phyloP scores from a whole-genome alignment of 2,113 vertebrate species.

The Stigmatopora nigra region DNA sequence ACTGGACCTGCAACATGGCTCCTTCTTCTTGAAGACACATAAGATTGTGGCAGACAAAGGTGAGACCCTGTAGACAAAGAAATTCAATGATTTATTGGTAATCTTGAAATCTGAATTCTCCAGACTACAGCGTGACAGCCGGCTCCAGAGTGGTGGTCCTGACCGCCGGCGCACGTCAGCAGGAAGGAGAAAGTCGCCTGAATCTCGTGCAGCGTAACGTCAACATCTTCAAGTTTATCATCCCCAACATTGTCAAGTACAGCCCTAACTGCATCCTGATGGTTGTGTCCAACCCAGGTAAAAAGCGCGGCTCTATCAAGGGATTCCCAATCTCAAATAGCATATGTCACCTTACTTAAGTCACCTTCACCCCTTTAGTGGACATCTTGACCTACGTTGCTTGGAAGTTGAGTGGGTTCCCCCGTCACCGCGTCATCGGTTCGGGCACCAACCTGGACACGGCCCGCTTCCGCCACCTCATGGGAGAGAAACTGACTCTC shows the following conservation, averaged over 20 bases:
- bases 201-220: constrained; percentile 97
- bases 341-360: no score
- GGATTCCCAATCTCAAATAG: no score
- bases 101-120: constrained; percentile 1
- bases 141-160: constrained; percentile 92
- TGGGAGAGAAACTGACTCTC: constrained; percentile 85
- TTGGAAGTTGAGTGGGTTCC: constrained; percentile 97
- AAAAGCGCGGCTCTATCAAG: constrained; percentile 25
- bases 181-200: constrained; percentile 95
- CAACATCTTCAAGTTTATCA: constrained; percentile 99
- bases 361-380: constrained; percentile 62
- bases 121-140: constrained; percentile 92
- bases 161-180: constrained; percentile 94
- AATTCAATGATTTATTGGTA: not conserved
- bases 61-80: constrained; percentile 35
- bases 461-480: constrained; percentile 90
- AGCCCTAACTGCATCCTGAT: constrained; percentile 92
- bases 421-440: constrained; percentile 88
- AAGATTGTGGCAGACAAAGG: constrained; percentile 97
- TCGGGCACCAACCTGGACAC: constrained; percentile 97
- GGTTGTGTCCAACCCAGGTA: constrained; percentile 96
- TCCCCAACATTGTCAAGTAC: constrained; percentile 95
- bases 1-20: constrained; percentile 95
- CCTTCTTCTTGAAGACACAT: constrained; percentile 91
- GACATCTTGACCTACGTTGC: constrained; percentile 96